Base-by-base conservation (phyloP, 2,888 invertebrate genomes). In the Dichetophora obliterata region DNA sequence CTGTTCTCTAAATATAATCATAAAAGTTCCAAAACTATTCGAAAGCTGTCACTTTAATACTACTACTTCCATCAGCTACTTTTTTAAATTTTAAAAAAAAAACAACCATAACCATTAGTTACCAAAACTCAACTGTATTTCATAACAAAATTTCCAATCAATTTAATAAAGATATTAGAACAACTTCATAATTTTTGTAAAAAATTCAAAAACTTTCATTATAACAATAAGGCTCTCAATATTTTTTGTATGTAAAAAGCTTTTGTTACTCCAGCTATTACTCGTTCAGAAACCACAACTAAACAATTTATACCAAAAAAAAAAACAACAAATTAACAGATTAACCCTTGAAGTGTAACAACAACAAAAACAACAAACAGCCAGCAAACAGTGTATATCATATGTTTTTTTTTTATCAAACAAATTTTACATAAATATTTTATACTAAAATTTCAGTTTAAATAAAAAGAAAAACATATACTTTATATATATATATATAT, bases 291-390 rank as follows among this genome's bases (percentile, higher is more conserved):
- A 63, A 34, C 11, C 14, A 31, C 63, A 31, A 63, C 14, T 31
- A 63, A 27, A 19, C 9, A 54, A 69, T 16, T 52, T 50, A 37
- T 52, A 61, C 14, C 9, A 19, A 27, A 27, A 71, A 19, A 34
- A 43, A 27, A 27, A 71, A 19, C 54, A 43, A 74, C 34, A 75
- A 52, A 24, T 19, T 11, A 54, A 68, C 57, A 75, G 34, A 57
- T 34, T 11, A 59, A 65, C 16, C 68, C 37, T 70, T 66, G 27
- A 63, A 11, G 11, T 19, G 16, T 37, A 43, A 76, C 5, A 72
- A 27, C 34, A 65, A 37, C 24, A 61, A 74, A 66, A 75, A 24
- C 77, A 77, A 75, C 75, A 78, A 52, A 14, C n/a, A 54, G 34
- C n/a, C 27, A 70, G 6, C 57, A 16, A 31, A 54, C 31, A 54